Percentiles rank a stretch among this genome's conserved stretches.
phyloP scores from a whole-genome alignment of 2,113 vertebrate genomes.

The Sebastes schlegelii region DNA sequence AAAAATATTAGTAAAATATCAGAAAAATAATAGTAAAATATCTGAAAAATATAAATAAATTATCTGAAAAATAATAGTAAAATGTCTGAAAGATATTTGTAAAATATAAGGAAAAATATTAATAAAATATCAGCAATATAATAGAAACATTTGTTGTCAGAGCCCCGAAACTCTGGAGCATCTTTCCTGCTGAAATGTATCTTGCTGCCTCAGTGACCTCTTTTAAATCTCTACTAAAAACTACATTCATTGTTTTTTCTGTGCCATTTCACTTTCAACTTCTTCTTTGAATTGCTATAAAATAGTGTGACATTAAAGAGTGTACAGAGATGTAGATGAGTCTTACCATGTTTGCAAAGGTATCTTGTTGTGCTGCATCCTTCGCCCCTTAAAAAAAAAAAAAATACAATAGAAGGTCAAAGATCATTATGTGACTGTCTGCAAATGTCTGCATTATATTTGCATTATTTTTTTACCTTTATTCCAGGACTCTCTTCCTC shows the following conservation, averaged over 20 bases:
- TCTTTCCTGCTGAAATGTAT: neutral
- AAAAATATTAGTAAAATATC: too few species aligned
- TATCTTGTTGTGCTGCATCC: slow-evolving; percentile 74
- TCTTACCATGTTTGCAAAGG: slow-evolving; percentile 79
- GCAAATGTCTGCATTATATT: neutral
- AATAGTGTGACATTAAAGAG: neutral
- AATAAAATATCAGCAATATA: too few species aligned
- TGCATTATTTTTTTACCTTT: slow-evolving; percentile 53
- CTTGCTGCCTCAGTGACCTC: neutral
- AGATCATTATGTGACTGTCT: neutral
- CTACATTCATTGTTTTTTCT: too few species aligned
- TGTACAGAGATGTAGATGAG: neutral
- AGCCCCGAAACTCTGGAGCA: neutral
- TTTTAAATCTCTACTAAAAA: neutral
- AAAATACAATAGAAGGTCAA: neutral
- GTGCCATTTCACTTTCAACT: neutral
- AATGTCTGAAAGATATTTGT: too few species aligned
- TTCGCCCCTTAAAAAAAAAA: slow-evolving; percentile 67
- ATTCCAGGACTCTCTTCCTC: slow-evolving; percentile 69
- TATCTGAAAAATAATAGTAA: too few species aligned
- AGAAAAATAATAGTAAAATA: too few species aligned
- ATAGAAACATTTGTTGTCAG: neutral
- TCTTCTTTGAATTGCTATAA: neutral
- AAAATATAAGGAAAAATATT: too few species aligned
- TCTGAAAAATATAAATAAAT: too few species aligned